Base-by-base conservation (phyloP, 2,888 invertebrate species). In the Cancer borealis region DNA sequence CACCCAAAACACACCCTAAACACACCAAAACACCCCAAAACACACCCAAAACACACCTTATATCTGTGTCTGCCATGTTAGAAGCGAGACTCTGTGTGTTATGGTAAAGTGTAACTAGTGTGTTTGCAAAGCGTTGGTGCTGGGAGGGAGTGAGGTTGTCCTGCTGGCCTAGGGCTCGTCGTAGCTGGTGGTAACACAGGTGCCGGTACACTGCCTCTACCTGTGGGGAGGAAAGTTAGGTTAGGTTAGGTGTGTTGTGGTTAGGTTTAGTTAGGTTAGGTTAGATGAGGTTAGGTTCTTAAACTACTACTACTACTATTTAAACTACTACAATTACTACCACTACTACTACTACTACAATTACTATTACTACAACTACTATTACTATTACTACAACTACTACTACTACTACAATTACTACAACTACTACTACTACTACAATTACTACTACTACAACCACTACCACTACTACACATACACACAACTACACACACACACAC, bases 181-280 rank as follows among this genome's bases (percentile, higher is more conserved):
- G 97, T 91, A 98, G 97, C 96, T 98, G 98, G 88, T 98, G 96
- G 91, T 98, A 98, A 95, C 98, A 98, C 95, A 99, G 97, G 96
- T 99, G 98, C 93, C 98, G 97, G 96, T 98, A 98, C 97, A 99
- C 98, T 96, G 98, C 98, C 96, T 98, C 96, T n/a, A 96, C 96
- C 96, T 97, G 95, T 12, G 96, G n/a, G 47, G 21, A 39, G 39
- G n/a, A 73, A n/a, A 39, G 39, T 39, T 39, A 39, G 39, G 39
- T 39, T 39, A 39, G 1, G 39, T 39, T 39, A 39, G 39, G n/a
- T n/a, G n/a, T n/a, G n/a, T n/a, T n/a, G n/a, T 39, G 49, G 49
- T 12, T 49, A 12, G 6, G 54, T 54, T 54, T 10, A 1, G 54
- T 54, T 54, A 54, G 54, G 54, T 54, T 54, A 54, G 54, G 54